Evolutionary conservation across 2,113 vertebrate species (phyloP).

Genomic region (Lampris incognitus): DNA sequence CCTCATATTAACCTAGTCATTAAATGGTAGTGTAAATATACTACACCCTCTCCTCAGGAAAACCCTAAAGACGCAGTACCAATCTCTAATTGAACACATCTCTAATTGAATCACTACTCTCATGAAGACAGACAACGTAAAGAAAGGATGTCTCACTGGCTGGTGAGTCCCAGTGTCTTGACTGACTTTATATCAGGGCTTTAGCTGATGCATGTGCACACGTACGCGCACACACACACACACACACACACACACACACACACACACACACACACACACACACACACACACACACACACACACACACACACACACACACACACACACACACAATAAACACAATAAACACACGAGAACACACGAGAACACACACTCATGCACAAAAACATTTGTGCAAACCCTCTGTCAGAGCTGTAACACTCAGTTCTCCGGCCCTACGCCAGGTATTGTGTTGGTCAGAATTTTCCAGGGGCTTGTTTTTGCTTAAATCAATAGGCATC

Average conservation of each 20-base stretch:
- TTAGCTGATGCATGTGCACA: slow-evolving; percentile 32
- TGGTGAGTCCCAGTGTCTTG: slow-evolving; percentile 53
- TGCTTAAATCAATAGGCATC: slow-evolving; percentile 28
- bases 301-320: neutral
- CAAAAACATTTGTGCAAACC: neutral
- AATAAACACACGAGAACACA: neutral
- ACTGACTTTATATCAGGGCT: slow-evolving; percentile 34
- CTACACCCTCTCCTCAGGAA: slow-evolving; percentile 57
- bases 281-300: neutral
- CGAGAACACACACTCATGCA: neutral
- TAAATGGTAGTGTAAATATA: slow-evolving; percentile 66
- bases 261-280: neutral
- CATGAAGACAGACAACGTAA: slow-evolving; percentile 39
- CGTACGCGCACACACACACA: neutral
- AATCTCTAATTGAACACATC: slow-evolving; percentile 70
- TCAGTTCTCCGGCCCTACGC: slow-evolving; percentile 20
- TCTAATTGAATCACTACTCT: slow-evolving; percentile 65
- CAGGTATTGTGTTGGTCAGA: slow-evolving; percentile 50
- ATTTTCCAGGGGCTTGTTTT: slow-evolving; percentile 42
- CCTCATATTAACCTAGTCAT: slow-evolving; percentile 74
- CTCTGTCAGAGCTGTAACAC: slow-evolving; percentile 14
- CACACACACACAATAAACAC: neutral
- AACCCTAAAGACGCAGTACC: slow-evolving; percentile 63
- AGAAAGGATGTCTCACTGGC: slow-evolving; percentile 41
- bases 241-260: neutral